Evolutionary conservation across 2,888 invertebrate genomes (phyloP), one percentile per base, ranked within the genome.

Genomic region (Balanococcus diminutus): DNA sequence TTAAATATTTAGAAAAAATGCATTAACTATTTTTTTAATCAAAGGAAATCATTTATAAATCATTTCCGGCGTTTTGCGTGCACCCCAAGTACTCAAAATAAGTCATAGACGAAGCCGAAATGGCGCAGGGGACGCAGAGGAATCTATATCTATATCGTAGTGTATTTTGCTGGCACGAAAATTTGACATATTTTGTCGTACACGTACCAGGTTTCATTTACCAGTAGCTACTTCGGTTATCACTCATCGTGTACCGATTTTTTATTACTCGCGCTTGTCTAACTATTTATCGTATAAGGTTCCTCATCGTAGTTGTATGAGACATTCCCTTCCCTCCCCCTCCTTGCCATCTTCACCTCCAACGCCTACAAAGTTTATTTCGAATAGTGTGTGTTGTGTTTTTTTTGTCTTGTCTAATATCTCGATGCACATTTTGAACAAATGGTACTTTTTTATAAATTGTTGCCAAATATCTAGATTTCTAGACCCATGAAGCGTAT

Each of bases 171-270:
- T 75, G 75, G 75, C 75, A 75, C 75, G 32, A 32, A 75, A 75
- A 32, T 25, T n/a, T 75, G 75, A 75, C 75, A 75, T 72, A 31
- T 72, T 72, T 61, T 11, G n/a, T 25, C 14, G 31, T 72, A 31
- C 28, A 31, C 32, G 32, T 31, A 32, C 75, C n/a, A 75, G 32
- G 75, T 75, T 75, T 75, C 75, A 19, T 32, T 75, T 75, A 75
- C 75, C 61, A 28, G 25, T 11, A 75, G 75, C 16, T 51, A 51
- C 19, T 75, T 75, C 36, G 75, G 75, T 75, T 75, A 75, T 75
- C 75, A 75, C 75, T 75, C 75, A 75, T 75, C 75, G 36, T 19
- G n/a, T 32, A 75, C 11, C n/a, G 75, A 75, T 75, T 75, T 75
- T 75, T 75, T 67, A 28, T 67, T 67, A 19, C 51, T 51, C 51